Conservation (phyloP, 2,888 invertebrate genomes). For the Plagiodera versicolora region DNA sequence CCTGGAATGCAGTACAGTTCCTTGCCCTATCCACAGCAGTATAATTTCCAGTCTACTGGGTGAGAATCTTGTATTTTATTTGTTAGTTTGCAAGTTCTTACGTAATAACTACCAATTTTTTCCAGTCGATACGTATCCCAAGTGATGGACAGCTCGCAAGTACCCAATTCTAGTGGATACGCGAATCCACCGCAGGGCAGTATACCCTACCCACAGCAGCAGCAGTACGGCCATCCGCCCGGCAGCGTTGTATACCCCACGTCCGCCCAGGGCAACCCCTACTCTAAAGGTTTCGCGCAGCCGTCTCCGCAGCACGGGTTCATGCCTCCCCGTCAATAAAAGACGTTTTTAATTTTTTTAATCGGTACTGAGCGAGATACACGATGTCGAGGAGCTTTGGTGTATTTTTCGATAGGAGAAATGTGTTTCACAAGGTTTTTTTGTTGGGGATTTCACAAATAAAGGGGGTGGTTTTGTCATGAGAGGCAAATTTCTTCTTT, state of each 20-base stretch:
- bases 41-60: conserved; percentile 46
- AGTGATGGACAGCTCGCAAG: conserved; percentile 47
- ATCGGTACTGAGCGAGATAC: no score
- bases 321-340: conserved; percentile 48
- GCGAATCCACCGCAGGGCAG: conserved; percentile 44
- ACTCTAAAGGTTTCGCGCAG: conserved; percentile 49
- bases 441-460: no score
- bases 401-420: no score
- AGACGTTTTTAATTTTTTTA: no score
- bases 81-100: no score
- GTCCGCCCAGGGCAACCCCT: conserved; percentile 48
- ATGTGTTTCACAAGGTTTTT: no score
- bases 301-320: conserved; percentile 46
- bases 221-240: conserved; percentile 37
- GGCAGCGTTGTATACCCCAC: conserved; percentile 38
- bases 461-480: no score
- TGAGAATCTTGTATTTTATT: no score
- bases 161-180: conserved; percentile 46
- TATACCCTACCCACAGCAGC: conserved; percentile 44
- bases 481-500: no score
- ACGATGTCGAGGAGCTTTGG: no score
- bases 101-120: conserved; percentile 11
- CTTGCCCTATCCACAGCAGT: conserved; percentile 46
- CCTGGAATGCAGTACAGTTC: conserved; percentile 45
- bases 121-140: conserved; percentile 41